Percentiles rank a stretch among this genome's conserved stretches.
Conservation (phyloP, 2,113 vertebrate genomes). For the Chaetodon auriga region DNA sequence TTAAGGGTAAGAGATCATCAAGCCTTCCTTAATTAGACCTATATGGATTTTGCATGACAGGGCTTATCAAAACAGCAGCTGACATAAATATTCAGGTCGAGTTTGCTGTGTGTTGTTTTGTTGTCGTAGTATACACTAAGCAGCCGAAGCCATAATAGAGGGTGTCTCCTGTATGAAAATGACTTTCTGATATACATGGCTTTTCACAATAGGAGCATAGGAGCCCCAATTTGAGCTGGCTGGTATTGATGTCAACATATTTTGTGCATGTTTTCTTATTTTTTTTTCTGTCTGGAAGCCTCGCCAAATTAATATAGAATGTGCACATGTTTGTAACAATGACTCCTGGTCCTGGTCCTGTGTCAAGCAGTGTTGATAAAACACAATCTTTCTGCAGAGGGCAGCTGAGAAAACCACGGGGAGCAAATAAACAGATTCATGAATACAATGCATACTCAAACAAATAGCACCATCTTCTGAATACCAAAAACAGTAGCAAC, state of each 20-base stretch:
- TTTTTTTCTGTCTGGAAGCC: constrained; percentile 5
- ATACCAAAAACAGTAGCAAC: constrained; percentile 78
- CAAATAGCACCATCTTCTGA: constrained; percentile 85
- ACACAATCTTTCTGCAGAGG: constrained; percentile 73
- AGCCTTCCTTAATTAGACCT: constrained; percentile 23
- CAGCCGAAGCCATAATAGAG: background rate
- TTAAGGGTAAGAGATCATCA: constrained; percentile 30
- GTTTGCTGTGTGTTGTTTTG: constrained; percentile 1
- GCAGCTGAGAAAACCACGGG: constrained; percentile 75
- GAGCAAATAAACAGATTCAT: constrained; percentile 80
- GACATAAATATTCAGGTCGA: constrained; percentile 28
- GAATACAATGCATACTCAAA: constrained; percentile 83
- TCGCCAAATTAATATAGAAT: constrained; percentile 65
- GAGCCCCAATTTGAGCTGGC: constrained; percentile 20
- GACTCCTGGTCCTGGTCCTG: constrained; percentile 39
- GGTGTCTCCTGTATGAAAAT: constrained; percentile 26
- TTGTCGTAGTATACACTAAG: background rate
- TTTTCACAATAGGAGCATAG: constrained; percentile 20
- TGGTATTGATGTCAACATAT: constrained; percentile 39
- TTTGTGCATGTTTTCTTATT: constrained; percentile 16
- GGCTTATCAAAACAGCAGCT: background rate
- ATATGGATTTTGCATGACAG: background rate
- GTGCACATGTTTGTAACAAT: constrained; percentile 67
- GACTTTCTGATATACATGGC: constrained; percentile 15
- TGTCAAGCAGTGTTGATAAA: constrained; percentile 73